Evolutionary conservation across 2,113 vertebrate species (phyloP).

Genomic region (Triplophysa dalaica): DNA sequence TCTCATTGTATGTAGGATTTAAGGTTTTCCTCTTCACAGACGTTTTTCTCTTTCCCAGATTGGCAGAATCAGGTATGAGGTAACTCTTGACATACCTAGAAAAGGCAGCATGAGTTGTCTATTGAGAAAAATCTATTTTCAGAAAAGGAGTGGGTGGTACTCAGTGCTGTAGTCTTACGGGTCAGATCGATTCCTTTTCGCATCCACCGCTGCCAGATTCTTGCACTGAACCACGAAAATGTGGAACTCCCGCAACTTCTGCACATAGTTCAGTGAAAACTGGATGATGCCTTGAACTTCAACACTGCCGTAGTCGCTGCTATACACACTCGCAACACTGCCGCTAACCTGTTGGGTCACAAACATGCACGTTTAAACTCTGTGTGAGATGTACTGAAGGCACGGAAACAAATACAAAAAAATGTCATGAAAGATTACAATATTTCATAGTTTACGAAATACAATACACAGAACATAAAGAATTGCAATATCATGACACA

Average conservation of each 20-base stretch:
- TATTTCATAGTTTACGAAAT: too few species aligned
- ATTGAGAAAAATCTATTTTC: neutral
- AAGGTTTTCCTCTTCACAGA: constrained; percentile 92
- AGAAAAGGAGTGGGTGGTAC: neutral
- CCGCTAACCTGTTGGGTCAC: constrained; percentile 79
- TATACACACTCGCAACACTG: constrained; percentile 90
- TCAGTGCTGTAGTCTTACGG: constrained; percentile 77
- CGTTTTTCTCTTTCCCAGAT: constrained; percentile 93
- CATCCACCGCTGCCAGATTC: constrained; percentile 84
- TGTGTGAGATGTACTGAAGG: neutral
- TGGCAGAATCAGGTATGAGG: constrained; percentile 87
- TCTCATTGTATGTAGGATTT: constrained; percentile 94
- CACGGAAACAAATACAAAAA: neutral
- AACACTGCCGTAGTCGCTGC: constrained; percentile 83
- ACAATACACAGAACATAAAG: too few species aligned
- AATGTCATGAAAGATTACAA: too few species aligned
- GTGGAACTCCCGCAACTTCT: constrained; percentile 86
- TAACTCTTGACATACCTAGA: constrained; percentile 94
- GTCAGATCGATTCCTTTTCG: constrained; percentile 87
- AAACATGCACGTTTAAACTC: constrained; percentile 2
- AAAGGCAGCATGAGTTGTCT: neutral
- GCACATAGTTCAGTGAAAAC: constrained; percentile 90
- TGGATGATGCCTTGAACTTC: constrained; percentile 90
- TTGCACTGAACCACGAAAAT: constrained; percentile 87
- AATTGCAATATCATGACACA: too few species aligned